These are phyloP conservation scores for Takifugu bimaculatus DNA, from an alignment of 2,113 vertebrate species.

Conservation along the genomic window DNA sequence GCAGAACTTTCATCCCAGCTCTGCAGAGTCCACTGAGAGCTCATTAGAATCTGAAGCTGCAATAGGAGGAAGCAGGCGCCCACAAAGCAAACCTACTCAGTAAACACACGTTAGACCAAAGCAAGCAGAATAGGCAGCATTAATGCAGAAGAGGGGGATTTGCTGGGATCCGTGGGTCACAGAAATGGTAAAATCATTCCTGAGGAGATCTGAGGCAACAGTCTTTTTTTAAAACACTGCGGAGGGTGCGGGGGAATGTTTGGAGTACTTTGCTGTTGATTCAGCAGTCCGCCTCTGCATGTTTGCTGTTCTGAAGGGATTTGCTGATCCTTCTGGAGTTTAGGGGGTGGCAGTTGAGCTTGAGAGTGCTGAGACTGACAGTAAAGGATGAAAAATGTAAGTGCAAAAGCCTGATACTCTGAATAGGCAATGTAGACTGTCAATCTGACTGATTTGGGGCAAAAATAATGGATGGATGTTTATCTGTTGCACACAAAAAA, in stretches of 20 bases:
- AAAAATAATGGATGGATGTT: too few relatives aligned
- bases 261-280: slow-evolving; percentile 56
- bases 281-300: slow-evolving; percentile 61
- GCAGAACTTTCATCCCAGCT: slow-evolving; percentile 49
- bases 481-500: too few relatives aligned
- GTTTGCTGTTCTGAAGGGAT: slow-evolving; percentile 37
- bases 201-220: slow-evolving; percentile 58
- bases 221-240: slow-evolving; percentile 23
- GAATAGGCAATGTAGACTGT: too few relatives aligned
- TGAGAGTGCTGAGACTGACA: slow-evolving; percentile 11
- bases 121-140: neutral
- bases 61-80: slow-evolving; percentile 3
- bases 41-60: slow-evolving; percentile 30
- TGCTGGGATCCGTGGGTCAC: slow-evolving; percentile 28
- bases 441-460: too few relatives aligned
- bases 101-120: slow-evolving; percentile 4
- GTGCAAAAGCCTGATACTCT: too few relatives aligned
- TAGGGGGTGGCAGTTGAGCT: slow-evolving; percentile 24
- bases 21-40: slow-evolving; percentile 36
- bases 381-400: neutral
- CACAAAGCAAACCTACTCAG: neutral
- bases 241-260: slow-evolving; percentile 9
- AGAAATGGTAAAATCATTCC: slow-evolving; percentile 39
- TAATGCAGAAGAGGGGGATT: slow-evolving; percentile 38
- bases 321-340: slow-evolving; percentile 41